phyloP scores from a whole-genome alignment of 2,797 vertebrate species.

The Synaphobranchus kaupii region DNA sequence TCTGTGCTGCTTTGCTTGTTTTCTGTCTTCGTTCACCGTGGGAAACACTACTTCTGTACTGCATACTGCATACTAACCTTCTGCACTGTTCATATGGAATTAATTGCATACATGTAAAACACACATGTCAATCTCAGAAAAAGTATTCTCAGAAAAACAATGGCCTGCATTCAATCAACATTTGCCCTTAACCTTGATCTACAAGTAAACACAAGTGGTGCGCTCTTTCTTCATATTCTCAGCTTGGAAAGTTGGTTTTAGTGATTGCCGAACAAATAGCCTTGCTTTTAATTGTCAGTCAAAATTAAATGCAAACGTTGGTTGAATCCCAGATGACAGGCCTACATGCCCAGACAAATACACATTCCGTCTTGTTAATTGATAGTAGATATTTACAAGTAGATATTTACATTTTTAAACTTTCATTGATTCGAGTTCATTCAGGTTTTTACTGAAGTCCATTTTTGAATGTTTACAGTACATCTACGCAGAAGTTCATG shows the following conservation, averaged over 20 bases:
- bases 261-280: background rate
- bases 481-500: too few species aligned
- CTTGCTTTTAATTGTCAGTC: background rate
- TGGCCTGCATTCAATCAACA: background rate
- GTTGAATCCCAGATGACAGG: too few species aligned
- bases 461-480: background rate
- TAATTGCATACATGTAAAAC: too few species aligned
- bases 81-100: too few species aligned
- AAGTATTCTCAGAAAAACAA: too few species aligned
- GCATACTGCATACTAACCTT: too few species aligned
- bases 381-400: too few species aligned
- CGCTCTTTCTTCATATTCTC: background rate
- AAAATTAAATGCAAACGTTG: background rate
- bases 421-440: too few species aligned
- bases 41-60: too few species aligned
- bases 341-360: too few species aligned
- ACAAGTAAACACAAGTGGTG: background rate
- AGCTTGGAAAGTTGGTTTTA: background rate
- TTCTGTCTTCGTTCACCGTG: background rate
- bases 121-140: too few species aligned
- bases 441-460: background rate
- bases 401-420: background rate
- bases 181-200: background rate
- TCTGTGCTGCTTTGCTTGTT: background rate
- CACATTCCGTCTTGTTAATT: too few species aligned